A percentile compares a stretch with the other conserved stretches of the same genome.
Conservation (phyloP, 1,140 invertebrate genomes). For the Idris sp. region DNA sequence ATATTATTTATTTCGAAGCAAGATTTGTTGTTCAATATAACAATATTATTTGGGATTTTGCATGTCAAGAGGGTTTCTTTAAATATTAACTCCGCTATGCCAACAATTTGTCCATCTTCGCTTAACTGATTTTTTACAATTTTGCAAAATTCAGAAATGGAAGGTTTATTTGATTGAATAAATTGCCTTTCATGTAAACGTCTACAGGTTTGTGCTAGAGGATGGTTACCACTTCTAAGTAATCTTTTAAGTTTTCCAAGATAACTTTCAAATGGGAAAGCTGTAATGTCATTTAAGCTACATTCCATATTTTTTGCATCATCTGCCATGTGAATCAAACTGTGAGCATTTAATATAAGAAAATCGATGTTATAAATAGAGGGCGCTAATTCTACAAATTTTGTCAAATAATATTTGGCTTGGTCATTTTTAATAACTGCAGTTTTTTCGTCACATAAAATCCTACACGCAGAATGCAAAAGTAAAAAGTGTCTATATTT, state of each 20-base stretch:
- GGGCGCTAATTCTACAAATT: not conserved
- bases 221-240: not conserved
- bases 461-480: conserved; percentile 22
- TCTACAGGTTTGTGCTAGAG: not conserved
- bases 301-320: not conserved
- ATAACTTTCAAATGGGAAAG: not conserved
- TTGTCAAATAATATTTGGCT: not conserved
- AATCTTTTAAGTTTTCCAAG: not conserved
- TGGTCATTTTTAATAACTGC: conserved; percentile 1
- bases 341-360: not conserved
- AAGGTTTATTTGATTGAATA: too few species aligned
- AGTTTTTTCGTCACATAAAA: not conserved
- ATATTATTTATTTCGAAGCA: too few species aligned
- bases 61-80: too few species aligned
- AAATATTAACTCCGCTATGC: too few species aligned
- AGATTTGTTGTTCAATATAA: too few species aligned
- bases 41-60: too few species aligned
- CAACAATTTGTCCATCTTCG: too few species aligned
- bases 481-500: conserved; percentile 51
- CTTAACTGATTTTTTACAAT: too few species aligned
- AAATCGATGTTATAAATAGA: not conserved
- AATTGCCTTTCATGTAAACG: not conserved
- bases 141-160: too few species aligned
- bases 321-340: not conserved
- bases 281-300: not conserved